Evolutionary conservation across 2,113 vertebrate genomes (phyloP), one percentile per base, ranked within the genome.

Genomic region (Coreoperca whiteheadi): DNA sequence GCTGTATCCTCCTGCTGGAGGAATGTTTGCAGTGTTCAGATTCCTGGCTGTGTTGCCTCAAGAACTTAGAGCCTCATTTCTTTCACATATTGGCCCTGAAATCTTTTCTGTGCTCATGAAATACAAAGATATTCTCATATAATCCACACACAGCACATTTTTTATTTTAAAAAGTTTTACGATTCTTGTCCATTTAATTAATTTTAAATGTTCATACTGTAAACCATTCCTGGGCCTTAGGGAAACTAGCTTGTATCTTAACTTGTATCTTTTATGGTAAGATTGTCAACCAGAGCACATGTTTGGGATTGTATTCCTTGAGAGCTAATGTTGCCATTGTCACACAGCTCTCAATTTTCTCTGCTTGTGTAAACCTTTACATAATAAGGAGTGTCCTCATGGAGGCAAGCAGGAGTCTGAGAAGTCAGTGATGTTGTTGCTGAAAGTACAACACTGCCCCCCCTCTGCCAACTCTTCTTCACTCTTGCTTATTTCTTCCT

Each of bases 371-470:
- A 60, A 78, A 54, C 25, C 60, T 70, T 71, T 37, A 50, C 48
- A 76, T 56, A 46, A 67, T 28, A 73, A 34, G 15, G 23, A 43
- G 25, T 43, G 60, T 54, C n/a, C 50, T 11, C 84, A 48, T 69
- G 74, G 64, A 69, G 68, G 41, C 20, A 21, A 56, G 69, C 69
- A 20, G 51, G 68, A 73, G 61, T 79, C 63, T 57, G 51, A 74
- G 70, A 60, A 48, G 43, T 88, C 51, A 6, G 2, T 63, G 46
- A 51, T 76, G 67, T 5, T 50, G 50, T 67, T 82, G 61, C 63
- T 59, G 41, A 61, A 87, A 82, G 88, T 46, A 77, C 84, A 91
- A 93, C 85, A 90, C 83, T 92, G 71, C 87, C 87, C 89, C 84
- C 89, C 82, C 87, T 87, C 79, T 93, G 90, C 37, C 70, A 43